phyloP scores from a whole-genome alignment of 2,888 invertebrate species.

The Diaperis boleti region DNA sequence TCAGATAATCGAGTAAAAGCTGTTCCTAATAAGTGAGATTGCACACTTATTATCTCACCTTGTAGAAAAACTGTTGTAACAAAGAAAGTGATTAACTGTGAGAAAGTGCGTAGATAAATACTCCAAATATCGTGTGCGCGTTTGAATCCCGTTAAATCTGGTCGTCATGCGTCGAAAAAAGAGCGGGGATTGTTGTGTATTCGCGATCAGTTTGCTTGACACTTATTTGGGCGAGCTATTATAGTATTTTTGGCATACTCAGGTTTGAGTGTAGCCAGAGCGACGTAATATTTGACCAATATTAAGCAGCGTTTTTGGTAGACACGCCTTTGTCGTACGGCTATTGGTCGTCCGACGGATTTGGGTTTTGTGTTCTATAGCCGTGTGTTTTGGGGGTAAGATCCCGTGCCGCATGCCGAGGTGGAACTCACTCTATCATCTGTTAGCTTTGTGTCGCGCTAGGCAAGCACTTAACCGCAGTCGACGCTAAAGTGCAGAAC shows the following conservation, averaged over 20 bases:
- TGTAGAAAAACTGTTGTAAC: no score
- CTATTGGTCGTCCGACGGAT: slow-evolving; percentile 54
- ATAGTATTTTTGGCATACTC: slow-evolving; percentile 30
- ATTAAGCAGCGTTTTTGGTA: slow-evolving; percentile 61
- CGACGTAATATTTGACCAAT: slow-evolving; percentile 59
- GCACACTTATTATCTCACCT: no score
- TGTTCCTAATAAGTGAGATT: no score
- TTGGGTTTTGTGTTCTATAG: slow-evolving; percentile 34
- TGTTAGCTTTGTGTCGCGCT: slow-evolving; percentile 40
- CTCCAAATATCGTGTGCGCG: slow-evolving; percentile 11
- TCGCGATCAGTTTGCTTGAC: slow-evolving; percentile 10
- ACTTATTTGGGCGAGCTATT: slow-evolving; percentile 31
- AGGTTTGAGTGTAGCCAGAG: slow-evolving; percentile 15
- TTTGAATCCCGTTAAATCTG: slow-evolving; percentile 26
- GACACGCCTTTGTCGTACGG: slow-evolving; percentile 58
- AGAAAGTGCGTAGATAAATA: neutral
- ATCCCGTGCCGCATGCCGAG: slow-evolving; percentile 48
- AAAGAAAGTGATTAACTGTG: no score
- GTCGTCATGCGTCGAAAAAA: slow-evolving; percentile 12
- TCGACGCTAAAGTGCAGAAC: slow-evolving; percentile 52
- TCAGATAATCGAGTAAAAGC: no score
- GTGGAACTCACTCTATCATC: slow-evolving; percentile 48
- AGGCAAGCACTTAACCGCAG: slow-evolving; percentile 34
- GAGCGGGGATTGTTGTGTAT: slow-evolving; percentile 12
- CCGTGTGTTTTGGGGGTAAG: slow-evolving; percentile 39